phyloP scores from a whole-genome alignment of 1,140 invertebrate genomes.

The Heliconius eleuchia region DNA sequence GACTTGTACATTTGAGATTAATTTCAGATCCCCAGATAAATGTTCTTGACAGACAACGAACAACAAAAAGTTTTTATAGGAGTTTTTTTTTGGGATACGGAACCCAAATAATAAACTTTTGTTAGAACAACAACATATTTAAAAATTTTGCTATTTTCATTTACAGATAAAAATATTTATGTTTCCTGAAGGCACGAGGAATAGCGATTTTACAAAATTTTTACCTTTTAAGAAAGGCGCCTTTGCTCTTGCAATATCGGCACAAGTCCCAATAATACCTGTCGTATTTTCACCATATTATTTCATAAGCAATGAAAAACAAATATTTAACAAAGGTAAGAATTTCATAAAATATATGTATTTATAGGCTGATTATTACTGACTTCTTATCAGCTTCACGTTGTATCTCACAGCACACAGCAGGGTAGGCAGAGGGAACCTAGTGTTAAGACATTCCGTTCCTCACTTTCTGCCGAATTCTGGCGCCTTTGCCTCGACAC shows the following conservation, averaged over 20 bases:
- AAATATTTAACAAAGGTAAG: conserved; percentile 75
- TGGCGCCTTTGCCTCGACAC: no score
- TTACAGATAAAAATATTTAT: conserved; percentile 84
- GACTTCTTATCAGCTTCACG: no score
- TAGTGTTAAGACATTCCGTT: no score
- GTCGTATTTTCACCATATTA: conserved; percentile 88
- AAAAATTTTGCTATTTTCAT: background rate
- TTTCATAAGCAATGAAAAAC: conserved; percentile 73
- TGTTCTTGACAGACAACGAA: no score
- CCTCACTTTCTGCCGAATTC: no score
- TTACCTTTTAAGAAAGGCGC: conserved; percentile 88
- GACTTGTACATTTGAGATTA: no score
- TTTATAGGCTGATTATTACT: background rate
- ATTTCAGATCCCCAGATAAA: no score
- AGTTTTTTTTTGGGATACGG: no score
- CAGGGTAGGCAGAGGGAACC: no score
- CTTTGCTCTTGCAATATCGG: conserved; percentile 87
- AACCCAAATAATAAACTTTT: background rate
- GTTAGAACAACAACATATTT: background rate
- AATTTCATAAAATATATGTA: background rate
- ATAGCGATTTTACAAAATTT: conserved; percentile 69
- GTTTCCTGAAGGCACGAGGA: conserved; percentile 84
- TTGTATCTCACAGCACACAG: no score
- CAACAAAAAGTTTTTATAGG: no score
- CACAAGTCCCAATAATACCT: conserved; percentile 88